Evolutionary conservation across 2,113 vertebrate species (phyloP), one percentile per base, ranked within the genome.

Genomic region (Tautogolabrus adspersus): DNA sequence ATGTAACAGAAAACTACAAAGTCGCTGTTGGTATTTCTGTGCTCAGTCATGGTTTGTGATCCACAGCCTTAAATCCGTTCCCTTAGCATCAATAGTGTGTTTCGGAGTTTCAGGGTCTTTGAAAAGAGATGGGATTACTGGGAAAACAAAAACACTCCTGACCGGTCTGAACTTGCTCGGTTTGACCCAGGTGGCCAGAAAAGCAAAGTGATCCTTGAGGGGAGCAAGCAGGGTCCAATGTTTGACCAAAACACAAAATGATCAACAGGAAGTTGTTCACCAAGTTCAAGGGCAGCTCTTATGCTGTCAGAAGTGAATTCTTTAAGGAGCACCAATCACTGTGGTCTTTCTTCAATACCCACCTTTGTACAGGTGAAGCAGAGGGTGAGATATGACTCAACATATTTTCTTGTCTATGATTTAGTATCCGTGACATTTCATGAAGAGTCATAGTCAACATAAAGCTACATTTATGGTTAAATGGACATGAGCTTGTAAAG

Each of bases 41-140:
- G 47, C 47, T 19, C 55, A 49, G 10, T 9, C 40, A 11, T 11
- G 40, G 40, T 68, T 10, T 34, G 8, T 62, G 9, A 71, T 19
- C 12, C 10, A 30, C 5, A 63, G 3, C 5, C 3, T 22, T 7
- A 57, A 4, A 38, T 7, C 0, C 0, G 5, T 51, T 5, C 30
- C 10, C 18, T 60, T 67, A 21, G 21, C 37, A 47, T 4, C 7
- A 15, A 3, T 4, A 34, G 2, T 15, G 5, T 19, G 8, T 42
- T 57, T 63, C 51, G 59, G 3, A 22, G 10, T n/a, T 60, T n/a
- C 2, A n/a, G 11, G 58, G 30, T 57, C 60, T 54, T 37, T 66
- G 1, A 61, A 7, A 16, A 7, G 26, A 18, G 30, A 49, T 8
- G 16, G 47, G 47, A 19, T 49, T 49, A 19, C 18, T 49, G 15